These are phyloP conservation scores for Chorisops tibialis DNA, from an alignment of 2,888 invertebrate genomes.

Conservation along the genomic window DNA sequence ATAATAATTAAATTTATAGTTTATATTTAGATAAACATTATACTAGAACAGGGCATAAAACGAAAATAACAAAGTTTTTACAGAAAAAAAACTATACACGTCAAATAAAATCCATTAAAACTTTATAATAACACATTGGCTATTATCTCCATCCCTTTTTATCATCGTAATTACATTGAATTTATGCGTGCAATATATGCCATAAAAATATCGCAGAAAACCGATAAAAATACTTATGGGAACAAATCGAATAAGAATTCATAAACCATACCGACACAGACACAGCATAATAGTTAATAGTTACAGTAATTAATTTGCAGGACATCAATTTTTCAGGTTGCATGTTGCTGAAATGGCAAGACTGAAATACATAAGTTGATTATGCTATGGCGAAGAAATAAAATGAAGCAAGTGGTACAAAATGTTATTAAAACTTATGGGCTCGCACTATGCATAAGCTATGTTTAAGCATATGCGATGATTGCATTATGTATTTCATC, in stretches of 20 bases:
- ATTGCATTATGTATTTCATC: too few relatives aligned
- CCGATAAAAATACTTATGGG: not conserved
- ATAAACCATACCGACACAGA: not conserved
- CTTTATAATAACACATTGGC: slow-evolving; percentile 15
- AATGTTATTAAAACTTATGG: slow-evolving; percentile 18
- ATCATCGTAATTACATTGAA: not conserved
- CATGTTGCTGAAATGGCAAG: not conserved
- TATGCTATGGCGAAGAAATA: not conserved
- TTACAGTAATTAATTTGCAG: slow-evolving; percentile 16
- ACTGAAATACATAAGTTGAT: not conserved
- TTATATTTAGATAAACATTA: too few relatives aligned
- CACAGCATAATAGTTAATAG: not conserved
- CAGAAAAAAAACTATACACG: too few relatives aligned
- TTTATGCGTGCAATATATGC: slow-evolving; percentile 9
- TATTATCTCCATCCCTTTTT: not conserved
- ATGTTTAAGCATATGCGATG: too few relatives aligned
- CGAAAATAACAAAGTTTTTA: too few relatives aligned
- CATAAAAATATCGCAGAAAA: not conserved
- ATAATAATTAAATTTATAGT: too few relatives aligned
- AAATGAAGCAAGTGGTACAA: slow-evolving; percentile 4
- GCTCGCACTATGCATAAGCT: slow-evolving; percentile 11
- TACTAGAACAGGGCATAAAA: too few relatives aligned
- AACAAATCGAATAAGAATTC: not conserved
- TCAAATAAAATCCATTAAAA: not conserved
- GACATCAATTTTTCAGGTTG: slow-evolving; percentile 20